phyloP scores from a whole-genome alignment of 1,140 invertebrate genomes.

The Drosophila neocordata region DNA sequence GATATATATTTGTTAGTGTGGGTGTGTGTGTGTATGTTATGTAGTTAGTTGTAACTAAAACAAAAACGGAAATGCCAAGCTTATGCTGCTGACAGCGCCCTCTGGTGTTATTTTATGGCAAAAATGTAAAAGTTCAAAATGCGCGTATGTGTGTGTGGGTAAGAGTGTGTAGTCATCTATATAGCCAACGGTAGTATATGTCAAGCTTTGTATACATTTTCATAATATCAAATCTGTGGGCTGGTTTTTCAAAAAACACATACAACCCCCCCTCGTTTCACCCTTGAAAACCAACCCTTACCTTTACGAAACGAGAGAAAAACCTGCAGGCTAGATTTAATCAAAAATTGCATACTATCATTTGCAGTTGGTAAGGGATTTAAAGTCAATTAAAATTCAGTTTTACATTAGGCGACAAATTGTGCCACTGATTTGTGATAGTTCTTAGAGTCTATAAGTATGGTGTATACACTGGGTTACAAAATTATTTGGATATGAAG shows the following conservation, averaged over 20 bases:
- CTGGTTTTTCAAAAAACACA: conserved; percentile 18
- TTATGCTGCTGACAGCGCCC: conserved; percentile 74
- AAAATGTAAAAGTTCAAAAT: conserved; percentile 55
- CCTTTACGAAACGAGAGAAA: not conserved
- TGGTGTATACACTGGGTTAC: too few relatives aligned
- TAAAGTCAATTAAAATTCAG: conserved; percentile 27
- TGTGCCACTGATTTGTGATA: not conserved
- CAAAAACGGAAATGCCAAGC: conserved; percentile 71
- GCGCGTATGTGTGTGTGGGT: not conserved
- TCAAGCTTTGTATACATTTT: conserved; percentile 37
- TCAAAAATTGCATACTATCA: conserved; percentile 57
- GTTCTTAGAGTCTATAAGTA: not conserved
- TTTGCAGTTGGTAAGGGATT: conserved; percentile 27
- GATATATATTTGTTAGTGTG: conserved; percentile 6
- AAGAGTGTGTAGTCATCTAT: not conserved
- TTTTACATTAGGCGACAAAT: conserved; percentile 3
- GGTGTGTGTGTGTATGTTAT: conserved; percentile 13
- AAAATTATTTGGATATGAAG: too few relatives aligned
- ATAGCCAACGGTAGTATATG: conserved; percentile 3
- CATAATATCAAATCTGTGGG: conserved; percentile 48
- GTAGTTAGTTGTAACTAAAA: conserved; percentile 67
- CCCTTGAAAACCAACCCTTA: not conserved
- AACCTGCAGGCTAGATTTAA: conserved; percentile 62
- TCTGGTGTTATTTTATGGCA: conserved; percentile 75
- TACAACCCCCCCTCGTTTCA: not conserved